Base-by-base conservation (phyloP, 1,140 invertebrate genomes). In the Drosophila rhopaloa region DNA sequence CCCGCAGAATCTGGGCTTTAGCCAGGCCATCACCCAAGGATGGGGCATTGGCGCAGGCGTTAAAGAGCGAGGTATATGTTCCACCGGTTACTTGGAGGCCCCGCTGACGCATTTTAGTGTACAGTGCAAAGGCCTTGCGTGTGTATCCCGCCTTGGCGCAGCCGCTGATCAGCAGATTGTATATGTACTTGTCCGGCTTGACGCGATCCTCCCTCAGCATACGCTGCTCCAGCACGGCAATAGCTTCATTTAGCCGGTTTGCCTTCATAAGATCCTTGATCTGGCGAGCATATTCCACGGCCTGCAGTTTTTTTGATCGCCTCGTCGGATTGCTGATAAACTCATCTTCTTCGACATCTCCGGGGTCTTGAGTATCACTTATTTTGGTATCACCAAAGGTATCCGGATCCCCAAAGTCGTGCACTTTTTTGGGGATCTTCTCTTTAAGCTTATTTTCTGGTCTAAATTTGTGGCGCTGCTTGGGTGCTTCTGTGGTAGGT, bases 1-100 rank as follows among this genome's bases (percentile, higher is more conserved):
- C 91, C 56, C 95, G 92, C 32, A 98, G 93, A 67, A 94, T 83
- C 32, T 91, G 93, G 0, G 97, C 96, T 84, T 94, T 93, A 48
- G 94, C 93, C 32, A 96, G 90, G 27, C 95, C 95, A 91, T 96
- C 94, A 41, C 92, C 82, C 24, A 93, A 84, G 91, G 94, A 95
- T 1, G 96, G 96, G 57, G 95, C 96, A 91, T 97, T 96, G 8
- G 97, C 95, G 93, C 97, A 98, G 8, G 96, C 96, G 93, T 98
- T 97, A 88, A 99, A 96, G 13, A 99, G 93, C 59, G 95, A 95
- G 11, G 97, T 98, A 84, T 97, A 97, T 8, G 95, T 96, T 9
- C 95, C 94, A 0, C 93, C 93, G 38, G 95, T 95, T 1, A 95
- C 94, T 75, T 94, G 94, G 0, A 97, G 85, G 0, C 94, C 95